These are phyloP conservation scores for Drosophila putrida DNA, from an alignment of 2,888 invertebrate genomes.

Conservation along the genomic window DNA sequence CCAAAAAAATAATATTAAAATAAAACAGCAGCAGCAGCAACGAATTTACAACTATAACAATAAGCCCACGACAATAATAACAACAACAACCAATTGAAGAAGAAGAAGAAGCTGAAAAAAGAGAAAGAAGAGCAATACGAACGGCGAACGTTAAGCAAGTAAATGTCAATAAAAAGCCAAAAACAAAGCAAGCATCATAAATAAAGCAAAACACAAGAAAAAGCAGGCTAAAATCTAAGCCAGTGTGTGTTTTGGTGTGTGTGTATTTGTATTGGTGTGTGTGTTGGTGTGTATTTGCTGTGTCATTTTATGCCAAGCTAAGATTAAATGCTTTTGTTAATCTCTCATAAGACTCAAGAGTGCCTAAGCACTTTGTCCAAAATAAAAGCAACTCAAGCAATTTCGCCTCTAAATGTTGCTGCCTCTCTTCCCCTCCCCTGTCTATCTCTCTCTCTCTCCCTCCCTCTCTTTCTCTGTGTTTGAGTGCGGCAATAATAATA, in stretches of 20 bases:
- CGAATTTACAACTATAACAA: conserved; percentile 37
- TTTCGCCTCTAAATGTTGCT: conserved; percentile 12
- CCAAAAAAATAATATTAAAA: conserved; percentile 31
- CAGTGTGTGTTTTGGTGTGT: conserved; percentile 32
- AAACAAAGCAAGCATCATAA: conserved; percentile 38
- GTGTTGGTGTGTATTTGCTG: conserved; percentile 29
- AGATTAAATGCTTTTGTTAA: conserved; percentile 78
- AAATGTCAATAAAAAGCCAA: conserved; percentile 69
- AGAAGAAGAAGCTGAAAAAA: conserved; percentile 17
- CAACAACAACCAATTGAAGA: conserved; percentile 21
- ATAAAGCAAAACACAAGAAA: conserved; percentile 25
- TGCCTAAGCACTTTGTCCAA: conserved; percentile 35
- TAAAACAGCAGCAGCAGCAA: conserved; percentile 33
- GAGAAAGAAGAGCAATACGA: conserved; percentile 1
- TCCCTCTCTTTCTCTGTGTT: conserved; percentile 6
- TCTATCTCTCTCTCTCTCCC: too few species aligned
- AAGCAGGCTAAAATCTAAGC: conserved; percentile 37
- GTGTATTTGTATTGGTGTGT: conserved; percentile 25
- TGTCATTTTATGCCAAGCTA: conserved; percentile 64
- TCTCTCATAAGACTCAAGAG: conserved; percentile 57
- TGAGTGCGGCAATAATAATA: conserved; percentile 49
- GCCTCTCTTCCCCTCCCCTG: not conserved
- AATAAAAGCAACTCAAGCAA: conserved; percentile 54
- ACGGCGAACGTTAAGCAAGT: conserved; percentile 70
- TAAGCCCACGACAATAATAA: conserved; percentile 50